These are phyloP conservation scores for Mustelus asterias DNA, from an alignment of 2,113 vertebrate genomes.

Conservation along the genomic window DNA sequence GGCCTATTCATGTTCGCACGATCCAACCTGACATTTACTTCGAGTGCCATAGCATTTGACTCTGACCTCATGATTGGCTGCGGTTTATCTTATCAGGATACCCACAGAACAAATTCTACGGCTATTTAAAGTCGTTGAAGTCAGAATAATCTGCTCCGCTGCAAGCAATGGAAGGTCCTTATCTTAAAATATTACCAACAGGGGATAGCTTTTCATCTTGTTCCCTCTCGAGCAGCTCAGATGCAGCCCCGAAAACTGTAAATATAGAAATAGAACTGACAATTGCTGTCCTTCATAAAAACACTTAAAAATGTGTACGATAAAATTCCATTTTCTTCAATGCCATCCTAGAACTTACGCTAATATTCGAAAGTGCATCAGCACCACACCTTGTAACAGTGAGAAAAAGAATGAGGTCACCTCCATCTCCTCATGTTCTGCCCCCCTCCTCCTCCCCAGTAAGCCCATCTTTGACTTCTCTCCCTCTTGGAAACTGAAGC, in stretches of 20 bases:
- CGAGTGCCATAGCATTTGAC: background rate
- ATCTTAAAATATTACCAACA: background rate
- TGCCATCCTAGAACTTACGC: background rate
- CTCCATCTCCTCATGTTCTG: background rate
- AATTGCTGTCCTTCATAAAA: background rate
- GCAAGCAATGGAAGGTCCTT: background rate
- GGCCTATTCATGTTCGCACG: background rate
- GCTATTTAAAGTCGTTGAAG: background rate
- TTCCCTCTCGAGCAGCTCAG: background rate
- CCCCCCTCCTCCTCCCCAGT: too few species aligned
- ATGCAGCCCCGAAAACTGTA: background rate
- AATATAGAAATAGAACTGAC: background rate
- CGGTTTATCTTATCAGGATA: conserved; percentile 19
- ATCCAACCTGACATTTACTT: conserved; percentile 27
- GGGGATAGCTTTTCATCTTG: background rate
- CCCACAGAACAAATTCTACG: background rate
- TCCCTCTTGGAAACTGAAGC: background rate
- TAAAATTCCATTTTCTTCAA: background rate
- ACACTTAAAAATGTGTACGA: background rate
- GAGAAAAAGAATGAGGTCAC: background rate
- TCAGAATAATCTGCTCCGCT: background rate
- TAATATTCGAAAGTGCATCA: background rate
- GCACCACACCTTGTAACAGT: background rate
- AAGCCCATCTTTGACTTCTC: background rate
- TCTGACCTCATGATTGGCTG: conserved; percentile 16